Base-by-base conservation (phyloP, 2,113 vertebrate genomes). In the Agapornis roseicollis region DNA sequence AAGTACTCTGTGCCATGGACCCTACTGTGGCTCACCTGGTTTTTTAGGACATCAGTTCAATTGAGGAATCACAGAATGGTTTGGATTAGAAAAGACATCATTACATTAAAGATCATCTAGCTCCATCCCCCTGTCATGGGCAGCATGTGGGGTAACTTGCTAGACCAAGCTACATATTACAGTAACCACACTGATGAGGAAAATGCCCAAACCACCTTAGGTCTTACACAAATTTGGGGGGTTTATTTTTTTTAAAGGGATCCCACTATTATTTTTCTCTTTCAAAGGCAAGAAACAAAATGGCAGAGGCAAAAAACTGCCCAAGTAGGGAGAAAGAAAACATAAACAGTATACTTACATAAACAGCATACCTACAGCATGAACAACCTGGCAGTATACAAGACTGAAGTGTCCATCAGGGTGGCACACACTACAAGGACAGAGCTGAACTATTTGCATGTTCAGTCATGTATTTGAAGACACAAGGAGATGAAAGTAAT, bases 351-450 rank as follows among this genome's bases (percentile, higher is more conserved):
- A 2, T 29, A 53, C 50, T 52, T 17, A 52, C 50, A 52, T 52
- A 53, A 53, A 35, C 56, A 35, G 56, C 13, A n/a, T 2, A 78
- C 65, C 6, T 25, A 5, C 9, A 37, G 29, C 6, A 35, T 11
- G 15, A 65, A 28, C 46, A 42, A 4, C 0, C 17, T 6, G 19
- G 66, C 28, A 86, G 68, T 63, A 22, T 1, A 5, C 1, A 4
- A 69, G 68, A 8, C 19, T 10, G 35, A 69, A 37, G 6, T 28
- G 64, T 33, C 28, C 11, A 5, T n/a, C 14, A 4, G 27, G 60
- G 24, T 8, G 42, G 14, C 73, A 24, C 35, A 65, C 10, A 1
- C 64, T 33, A 24, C 23, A 12, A 39, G 58, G 69, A 47, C 72
- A 81, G 41, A 65, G 27, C 41, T 41, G 53, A 3, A 2, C 5